Evolutionary conservation across 2,113 vertebrate species (phyloP), one percentile per base, ranked within the genome.

Genomic region (Myxocyprinus asiaticus): DNA sequence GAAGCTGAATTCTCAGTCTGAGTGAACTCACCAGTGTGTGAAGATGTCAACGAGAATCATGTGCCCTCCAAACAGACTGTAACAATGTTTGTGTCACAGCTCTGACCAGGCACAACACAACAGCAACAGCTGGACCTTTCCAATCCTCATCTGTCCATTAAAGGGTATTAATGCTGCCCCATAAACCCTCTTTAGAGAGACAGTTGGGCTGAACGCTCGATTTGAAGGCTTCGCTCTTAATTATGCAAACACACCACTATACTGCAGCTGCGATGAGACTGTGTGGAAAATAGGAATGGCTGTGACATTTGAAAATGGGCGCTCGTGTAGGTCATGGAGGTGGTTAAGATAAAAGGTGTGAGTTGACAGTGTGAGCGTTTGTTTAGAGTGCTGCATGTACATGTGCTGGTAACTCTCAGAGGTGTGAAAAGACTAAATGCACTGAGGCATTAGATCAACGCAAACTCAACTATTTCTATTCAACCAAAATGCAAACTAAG

Each of bases 161-260:
- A 63, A 14, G 5, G 47, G 73, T 84, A 78, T 79, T 86, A 45
- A 79, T 75, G 59, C 12, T 3, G 15, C 12, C 73, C 70, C 76
- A 79, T 80, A 82, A 73, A 81, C 14, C 48, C 55, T 17, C 53
- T 58, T 59, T 45, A 45, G 56, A 17, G 44, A 73, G n/a, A 9
- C 14, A 48, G 55, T 33, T 33, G 22, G 22, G 22, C 22, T 1
- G 22, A 33, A 33, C 22, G 22, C 22, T 33, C 22, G 22, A 33
- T 22, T 22, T 50, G 22, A 22, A 14, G 58, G 58, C 44, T 50
- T 62, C 0, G 2, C 11, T 48, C 15, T 59, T 74, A 50, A 48
- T 62, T 74, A 50, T 9, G 11, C 15, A 50, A 22, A 73, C 58
- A n/a, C 42, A 74, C 15, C 9, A 3, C 1, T 12, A 17, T 47